Conservation (phyloP, 2,797 vertebrate genomes). For the Spizella passerina region DNA sequence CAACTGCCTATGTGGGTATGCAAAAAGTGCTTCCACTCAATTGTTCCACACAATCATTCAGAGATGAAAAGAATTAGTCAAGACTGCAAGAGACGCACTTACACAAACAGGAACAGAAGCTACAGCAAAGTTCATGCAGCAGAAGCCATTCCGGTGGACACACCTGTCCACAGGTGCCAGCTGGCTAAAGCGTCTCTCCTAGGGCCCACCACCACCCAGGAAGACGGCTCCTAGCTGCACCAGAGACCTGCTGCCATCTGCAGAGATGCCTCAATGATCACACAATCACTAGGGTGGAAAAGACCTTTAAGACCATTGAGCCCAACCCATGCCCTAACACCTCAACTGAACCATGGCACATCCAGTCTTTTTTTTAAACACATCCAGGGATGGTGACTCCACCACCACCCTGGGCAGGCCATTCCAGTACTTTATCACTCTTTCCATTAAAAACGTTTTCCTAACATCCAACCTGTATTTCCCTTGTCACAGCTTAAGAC, state of each 20-base stretch:
- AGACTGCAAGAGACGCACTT: not conserved
- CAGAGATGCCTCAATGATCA: fast-evolving
- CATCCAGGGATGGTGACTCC: not conserved
- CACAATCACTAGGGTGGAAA: too few relatives aligned
- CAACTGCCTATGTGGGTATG: not conserved
- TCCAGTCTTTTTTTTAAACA: not conserved
- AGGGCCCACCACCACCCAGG: not conserved
- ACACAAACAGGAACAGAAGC: not conserved
- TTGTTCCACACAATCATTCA: not conserved
- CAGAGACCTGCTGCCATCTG: not conserved
- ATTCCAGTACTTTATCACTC: not conserved
- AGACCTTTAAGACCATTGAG: fast-evolving
- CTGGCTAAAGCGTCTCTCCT: not conserved
- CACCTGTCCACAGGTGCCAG: fast-evolving
- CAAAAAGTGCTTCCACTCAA: not conserved
- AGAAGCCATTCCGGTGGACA: not conserved
- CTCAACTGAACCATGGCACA: not conserved
- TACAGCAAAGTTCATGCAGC: not conserved
- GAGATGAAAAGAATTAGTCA: not conserved
- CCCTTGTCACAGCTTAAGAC: fast-evolving
- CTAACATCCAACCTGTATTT: not conserved
- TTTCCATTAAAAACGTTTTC: not conserved
- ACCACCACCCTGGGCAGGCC: fast-evolving
- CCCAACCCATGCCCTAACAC: not conserved
- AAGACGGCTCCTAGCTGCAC: not conserved